These are phyloP conservation scores for Cheirogaleus major DNA, from an alignment of 2,797 vertebrate species.

Conservation along the genomic window DNA sequence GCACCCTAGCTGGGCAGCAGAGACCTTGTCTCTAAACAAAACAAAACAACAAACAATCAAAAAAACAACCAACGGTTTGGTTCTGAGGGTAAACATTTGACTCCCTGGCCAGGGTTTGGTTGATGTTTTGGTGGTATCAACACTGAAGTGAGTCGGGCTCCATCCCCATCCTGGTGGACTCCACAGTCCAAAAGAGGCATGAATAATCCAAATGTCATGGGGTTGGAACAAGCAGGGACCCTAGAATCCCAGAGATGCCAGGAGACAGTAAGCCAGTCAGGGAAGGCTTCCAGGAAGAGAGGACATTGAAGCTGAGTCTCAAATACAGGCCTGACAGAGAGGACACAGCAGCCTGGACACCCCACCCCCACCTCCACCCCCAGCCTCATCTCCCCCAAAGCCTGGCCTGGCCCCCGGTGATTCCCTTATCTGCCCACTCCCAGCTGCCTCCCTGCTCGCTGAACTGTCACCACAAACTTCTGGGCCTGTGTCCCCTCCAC, in stretches of 20 bases:
- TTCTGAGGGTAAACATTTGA: neutral
- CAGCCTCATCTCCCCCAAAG: constrained; percentile 63
- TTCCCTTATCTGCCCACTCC: constrained; percentile 78
- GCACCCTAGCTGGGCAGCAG: neutral
- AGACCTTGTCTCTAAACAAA: neutral
- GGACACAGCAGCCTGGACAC: constrained; percentile 8
- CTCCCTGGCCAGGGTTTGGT: neutral
- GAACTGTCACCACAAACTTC: constrained; percentile 73
- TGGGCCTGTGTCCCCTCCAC: constrained; percentile 66
- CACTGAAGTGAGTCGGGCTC: neutral
- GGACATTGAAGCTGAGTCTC: constrained; percentile 28
- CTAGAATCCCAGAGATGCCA: constrained; percentile 1
- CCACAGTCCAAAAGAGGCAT: neutral
- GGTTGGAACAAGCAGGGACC: neutral
- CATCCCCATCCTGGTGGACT: neutral
- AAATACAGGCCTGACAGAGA: constrained; percentile 59
- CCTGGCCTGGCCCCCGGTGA: constrained; percentile 72
- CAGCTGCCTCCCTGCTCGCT: constrained; percentile 78
- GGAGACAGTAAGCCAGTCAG: constrained; percentile 8
- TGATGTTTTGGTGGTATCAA: neutral
- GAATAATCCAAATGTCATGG: neutral
- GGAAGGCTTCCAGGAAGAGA: constrained; percentile 45
- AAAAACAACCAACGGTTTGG: neutral
- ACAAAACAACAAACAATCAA: no score
- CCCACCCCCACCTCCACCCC: constrained; percentile 43